Evolutionary conservation across 2,888 invertebrate species (phyloP).

Genomic region (Pinctada fucata): DNA sequence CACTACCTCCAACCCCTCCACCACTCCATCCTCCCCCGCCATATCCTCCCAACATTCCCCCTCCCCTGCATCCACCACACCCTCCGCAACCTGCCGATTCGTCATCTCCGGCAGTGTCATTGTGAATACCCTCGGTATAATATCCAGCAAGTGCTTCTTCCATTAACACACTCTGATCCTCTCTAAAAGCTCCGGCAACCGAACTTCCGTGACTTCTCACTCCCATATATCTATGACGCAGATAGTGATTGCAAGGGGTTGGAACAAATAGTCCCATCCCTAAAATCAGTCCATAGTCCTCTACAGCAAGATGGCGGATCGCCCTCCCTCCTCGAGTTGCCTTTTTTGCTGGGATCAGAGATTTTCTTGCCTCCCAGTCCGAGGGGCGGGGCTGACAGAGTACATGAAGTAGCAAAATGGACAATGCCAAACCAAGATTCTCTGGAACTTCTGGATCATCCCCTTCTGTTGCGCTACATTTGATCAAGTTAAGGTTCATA

Average conservation of each 20-base stretch:
- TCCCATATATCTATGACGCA: conserved; percentile 45
- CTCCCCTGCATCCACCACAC: conserved; percentile 45
- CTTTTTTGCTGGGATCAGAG: conserved; percentile 28
- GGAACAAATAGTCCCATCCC: conserved; percentile 77
- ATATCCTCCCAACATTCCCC: too few relatives aligned
- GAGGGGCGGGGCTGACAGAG: conserved; percentile 77
- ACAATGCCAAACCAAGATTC: conserved; percentile 77
- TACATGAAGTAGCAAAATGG: conserved; percentile 77
- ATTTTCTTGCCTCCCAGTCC: conserved; percentile 60
- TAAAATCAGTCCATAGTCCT: conserved; percentile 72
- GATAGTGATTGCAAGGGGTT: conserved; percentile 71
- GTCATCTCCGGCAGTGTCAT: conserved; percentile 38
- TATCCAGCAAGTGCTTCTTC: conserved; percentile 22
- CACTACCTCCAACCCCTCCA: conserved; percentile 40
- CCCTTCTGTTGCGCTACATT: conserved; percentile 49
- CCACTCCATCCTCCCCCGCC: conserved; percentile 36
- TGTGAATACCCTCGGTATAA: conserved; percentile 40
- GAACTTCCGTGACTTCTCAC: conserved; percentile 23
- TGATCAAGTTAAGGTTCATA: conserved; percentile 67
- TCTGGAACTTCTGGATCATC: conserved; percentile 78
- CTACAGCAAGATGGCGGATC: conserved; percentile 58
- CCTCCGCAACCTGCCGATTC: conserved; percentile 45
- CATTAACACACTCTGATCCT: not conserved
- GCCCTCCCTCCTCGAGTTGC: conserved; percentile 37
- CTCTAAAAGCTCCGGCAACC: conserved; percentile 7